A percentile compares a stretch with the other conserved stretches of the same genome.
These are phyloP conservation scores for Aproaerema taeniolella DNA, from an alignment of 2,888 invertebrate genomes.

Conservation along the genomic window DNA sequence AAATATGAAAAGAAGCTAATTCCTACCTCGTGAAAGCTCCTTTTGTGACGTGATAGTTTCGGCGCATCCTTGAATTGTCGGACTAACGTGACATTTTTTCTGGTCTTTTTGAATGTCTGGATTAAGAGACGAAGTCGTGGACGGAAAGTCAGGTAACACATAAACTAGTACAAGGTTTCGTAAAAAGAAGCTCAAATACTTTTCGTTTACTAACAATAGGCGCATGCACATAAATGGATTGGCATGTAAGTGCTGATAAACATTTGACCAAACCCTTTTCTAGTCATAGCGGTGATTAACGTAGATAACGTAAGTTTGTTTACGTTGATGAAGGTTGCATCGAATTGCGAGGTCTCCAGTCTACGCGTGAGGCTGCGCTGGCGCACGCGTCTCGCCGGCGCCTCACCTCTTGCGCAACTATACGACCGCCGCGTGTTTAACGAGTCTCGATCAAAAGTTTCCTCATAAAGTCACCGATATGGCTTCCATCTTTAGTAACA, in stretches of 20 bases:
- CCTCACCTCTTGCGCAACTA: conserved; percentile 65
- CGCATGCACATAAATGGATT: conserved; percentile 4
- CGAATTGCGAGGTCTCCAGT: conserved; percentile 73
- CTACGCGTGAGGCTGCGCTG: conserved; percentile 68
- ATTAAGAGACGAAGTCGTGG: too few species aligned
- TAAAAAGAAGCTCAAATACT: background rate
- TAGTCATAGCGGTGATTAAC: conserved; percentile 37
- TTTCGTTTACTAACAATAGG: conserved; percentile 1
- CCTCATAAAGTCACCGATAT: conserved; percentile 46
- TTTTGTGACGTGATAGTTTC: too few species aligned
- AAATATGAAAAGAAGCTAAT: too few species aligned
- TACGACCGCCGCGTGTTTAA: conserved; percentile 46
- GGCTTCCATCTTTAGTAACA: conserved; percentile 39
- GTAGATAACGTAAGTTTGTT: conserved; percentile 54
- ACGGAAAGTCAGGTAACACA: too few species aligned
- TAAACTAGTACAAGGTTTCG: background rate
- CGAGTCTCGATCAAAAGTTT: conserved; percentile 50
- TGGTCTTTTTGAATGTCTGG: too few species aligned
- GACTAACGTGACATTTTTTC: too few species aligned
- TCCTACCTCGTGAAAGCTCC: too few species aligned
- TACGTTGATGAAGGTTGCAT: conserved; percentile 73
- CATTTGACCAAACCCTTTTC: conserved; percentile 9
- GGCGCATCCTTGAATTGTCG: too few species aligned
- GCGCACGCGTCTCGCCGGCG: conserved; percentile 75
- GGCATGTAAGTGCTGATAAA: conserved; percentile 4